Percentiles rank a stretch among this genome's conserved stretches.
Evolutionary conservation across 2,888 invertebrate genomes (phyloP).

Genomic region (Tenthredo scrophulariae): DNA sequence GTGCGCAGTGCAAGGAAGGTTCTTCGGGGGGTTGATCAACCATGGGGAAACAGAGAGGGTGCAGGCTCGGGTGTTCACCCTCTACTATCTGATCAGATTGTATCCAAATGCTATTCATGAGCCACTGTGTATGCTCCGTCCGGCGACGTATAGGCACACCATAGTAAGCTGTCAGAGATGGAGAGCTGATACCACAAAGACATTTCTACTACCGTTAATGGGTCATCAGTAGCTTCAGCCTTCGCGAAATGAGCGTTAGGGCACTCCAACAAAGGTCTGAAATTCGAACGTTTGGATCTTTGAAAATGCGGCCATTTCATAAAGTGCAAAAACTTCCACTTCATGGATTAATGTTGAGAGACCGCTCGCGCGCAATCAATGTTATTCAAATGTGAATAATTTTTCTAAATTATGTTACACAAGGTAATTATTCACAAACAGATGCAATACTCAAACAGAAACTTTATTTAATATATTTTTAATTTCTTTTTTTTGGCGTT

Average conservation of each 20-base stretch:
- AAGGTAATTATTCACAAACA: too few relatives aligned
- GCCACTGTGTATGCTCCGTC: conserved; percentile 57
- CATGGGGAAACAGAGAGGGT: conserved; percentile 56
- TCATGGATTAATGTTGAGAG: not conserved
- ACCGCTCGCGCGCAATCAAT: not conserved
- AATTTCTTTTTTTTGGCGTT: too few relatives aligned
- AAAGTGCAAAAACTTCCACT: not conserved
- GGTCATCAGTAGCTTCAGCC: conserved; percentile 19
- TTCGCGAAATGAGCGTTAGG: conserved; percentile 10
- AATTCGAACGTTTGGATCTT: not conserved
- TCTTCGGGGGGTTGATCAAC: conserved; percentile 54
- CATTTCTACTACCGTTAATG: conserved; percentile 65
- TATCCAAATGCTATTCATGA: conserved; percentile 75
- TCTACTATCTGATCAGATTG: conserved; percentile 69
- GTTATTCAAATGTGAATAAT: not conserved
- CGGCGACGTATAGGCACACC: conserved; percentile 9
- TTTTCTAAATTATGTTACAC: not conserved
- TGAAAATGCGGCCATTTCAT: not conserved
- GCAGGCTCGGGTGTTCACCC: conserved; percentile 48
- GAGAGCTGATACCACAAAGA: conserved; percentile 59
- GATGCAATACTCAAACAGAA: too few relatives aligned
- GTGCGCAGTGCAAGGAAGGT: not conserved
- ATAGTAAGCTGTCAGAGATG: conserved; percentile 42
- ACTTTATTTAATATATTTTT: too few relatives aligned
- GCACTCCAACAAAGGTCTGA: not conserved